These are phyloP conservation scores for Sebastes matsubarae DNA, from an alignment of 2,797 vertebrate genomes.

Conservation along the genomic window DNA sequence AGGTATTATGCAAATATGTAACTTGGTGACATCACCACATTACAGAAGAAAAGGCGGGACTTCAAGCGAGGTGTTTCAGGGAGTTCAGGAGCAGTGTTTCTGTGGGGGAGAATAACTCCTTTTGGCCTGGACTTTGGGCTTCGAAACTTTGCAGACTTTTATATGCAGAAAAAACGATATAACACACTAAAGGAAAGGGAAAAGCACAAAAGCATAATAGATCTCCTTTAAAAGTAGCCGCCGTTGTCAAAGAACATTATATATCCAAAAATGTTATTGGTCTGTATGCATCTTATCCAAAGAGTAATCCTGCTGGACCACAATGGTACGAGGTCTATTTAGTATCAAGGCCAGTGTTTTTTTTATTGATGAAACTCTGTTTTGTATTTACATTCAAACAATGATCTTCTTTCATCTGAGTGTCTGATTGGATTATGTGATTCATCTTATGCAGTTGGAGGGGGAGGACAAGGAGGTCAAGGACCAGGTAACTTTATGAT, in stretches of 20 bases:
- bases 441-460: slow-evolving; percentile 56
- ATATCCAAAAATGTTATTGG: background rate
- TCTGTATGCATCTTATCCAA: background rate
- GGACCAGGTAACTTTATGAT: slow-evolving; percentile 49
- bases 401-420: background rate
- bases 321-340: background rate
- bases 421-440: slow-evolving; percentile 13
- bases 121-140: too few species aligned
- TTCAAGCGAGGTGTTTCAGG: too few species aligned
- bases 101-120: too few species aligned
- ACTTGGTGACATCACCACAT: too few species aligned
- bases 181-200: too few species aligned
- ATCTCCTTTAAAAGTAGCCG: background rate
- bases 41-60: too few species aligned
- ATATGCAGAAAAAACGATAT: too few species aligned
- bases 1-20: too few species aligned
- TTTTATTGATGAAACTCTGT: background rate
- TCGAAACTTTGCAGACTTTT: too few species aligned
- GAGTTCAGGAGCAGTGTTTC: too few species aligned
- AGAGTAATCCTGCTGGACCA: background rate
- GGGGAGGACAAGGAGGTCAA: slow-evolving; percentile 52
- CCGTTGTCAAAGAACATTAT: background rate
- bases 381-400: background rate
- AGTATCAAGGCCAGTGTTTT: background rate
- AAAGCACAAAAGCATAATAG: too few species aligned